Percentiles rank a stretch among this genome's conserved stretches.
Conservation (phyloP, 2,888 invertebrate species). For the Phasia obesa region DNA sequence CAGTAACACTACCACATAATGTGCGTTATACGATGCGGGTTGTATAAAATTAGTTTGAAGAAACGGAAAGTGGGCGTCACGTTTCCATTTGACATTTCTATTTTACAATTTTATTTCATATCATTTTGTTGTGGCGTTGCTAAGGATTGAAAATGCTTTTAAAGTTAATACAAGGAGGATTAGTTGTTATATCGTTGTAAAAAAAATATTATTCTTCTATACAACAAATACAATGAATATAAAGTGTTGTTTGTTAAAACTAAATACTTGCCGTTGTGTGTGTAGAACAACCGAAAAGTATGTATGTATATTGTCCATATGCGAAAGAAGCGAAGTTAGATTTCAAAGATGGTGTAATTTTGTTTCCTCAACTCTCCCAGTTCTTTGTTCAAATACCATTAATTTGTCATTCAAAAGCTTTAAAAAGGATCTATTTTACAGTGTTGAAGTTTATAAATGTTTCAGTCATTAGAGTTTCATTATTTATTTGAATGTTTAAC, state of each 20-base stretch:
- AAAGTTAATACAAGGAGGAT: constrained; percentile 69
- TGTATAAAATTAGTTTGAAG: constrained; percentile 70
- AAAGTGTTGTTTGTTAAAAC: constrained; percentile 49
- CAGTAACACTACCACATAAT: constrained; percentile 67
- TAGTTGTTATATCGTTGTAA: constrained; percentile 64
- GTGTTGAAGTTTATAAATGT: constrained; percentile 78
- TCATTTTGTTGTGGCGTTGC: background rate
- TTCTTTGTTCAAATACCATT: constrained; percentile 16
- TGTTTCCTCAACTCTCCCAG: constrained; percentile 49
- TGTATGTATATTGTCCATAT: constrained; percentile 11
- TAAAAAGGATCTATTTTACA: constrained; percentile 75
- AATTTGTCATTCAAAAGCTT: constrained; percentile 78
- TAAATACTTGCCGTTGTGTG: constrained; percentile 26
- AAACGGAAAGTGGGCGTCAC: constrained; percentile 61
- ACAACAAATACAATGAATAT: constrained; percentile 40
- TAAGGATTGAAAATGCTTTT: constrained; percentile 70
- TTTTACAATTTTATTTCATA: constrained; percentile 62
- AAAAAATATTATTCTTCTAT: constrained; percentile 43
- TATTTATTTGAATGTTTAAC: constrained; percentile 77
- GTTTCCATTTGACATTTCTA: constrained; percentile 33
- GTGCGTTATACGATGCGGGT: constrained; percentile 57
- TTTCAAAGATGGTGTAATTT: constrained; percentile 70
- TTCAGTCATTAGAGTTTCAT: constrained; percentile 81
- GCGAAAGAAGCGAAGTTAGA: constrained; percentile 4
- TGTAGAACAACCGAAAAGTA: constrained; percentile 12